Evolutionary conservation across 2,797 vertebrate species (phyloP).

Genomic region (Rhabdophis nuchalis): DNA sequence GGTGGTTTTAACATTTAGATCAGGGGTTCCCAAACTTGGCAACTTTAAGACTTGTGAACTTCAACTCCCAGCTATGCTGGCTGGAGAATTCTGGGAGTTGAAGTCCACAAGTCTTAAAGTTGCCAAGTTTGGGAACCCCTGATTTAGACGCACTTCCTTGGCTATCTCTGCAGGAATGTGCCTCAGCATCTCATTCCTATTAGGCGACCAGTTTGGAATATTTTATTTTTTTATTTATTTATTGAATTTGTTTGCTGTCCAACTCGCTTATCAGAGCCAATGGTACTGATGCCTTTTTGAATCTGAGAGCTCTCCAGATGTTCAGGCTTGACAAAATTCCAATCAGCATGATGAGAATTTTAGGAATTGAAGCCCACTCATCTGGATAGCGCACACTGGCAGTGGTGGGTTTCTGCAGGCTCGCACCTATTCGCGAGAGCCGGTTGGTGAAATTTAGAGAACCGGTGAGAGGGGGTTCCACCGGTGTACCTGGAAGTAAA

Average conservation of each 20-base stretch:
- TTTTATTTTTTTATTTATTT: not conserved
- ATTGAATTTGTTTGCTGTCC: not conserved
- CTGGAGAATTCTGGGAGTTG: no score
- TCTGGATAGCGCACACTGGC: not conserved
- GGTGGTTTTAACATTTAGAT: no score
- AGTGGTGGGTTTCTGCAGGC: no score
- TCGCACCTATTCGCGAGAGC: no score
- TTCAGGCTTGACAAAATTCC: not conserved
- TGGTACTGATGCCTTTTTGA: not conserved
- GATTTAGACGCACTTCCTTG: not conserved
- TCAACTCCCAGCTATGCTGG: no score
- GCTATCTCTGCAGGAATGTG: not conserved
- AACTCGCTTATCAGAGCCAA: not conserved
- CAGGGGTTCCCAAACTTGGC: no score
- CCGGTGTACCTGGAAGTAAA: no score
- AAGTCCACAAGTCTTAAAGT: no score
- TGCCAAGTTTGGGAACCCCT: no score
- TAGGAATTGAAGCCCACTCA: not conserved
- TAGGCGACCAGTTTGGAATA: not conserved
- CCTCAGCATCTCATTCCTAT: not conserved
- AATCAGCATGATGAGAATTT: not conserved
- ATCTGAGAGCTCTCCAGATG: not conserved
- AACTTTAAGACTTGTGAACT: no score
- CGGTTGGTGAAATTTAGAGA: no score
- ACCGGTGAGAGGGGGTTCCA: no score